Evolutionary conservation across 1,140 invertebrate genomes (phyloP).

Genomic region (Triops cancriformis): DNA sequence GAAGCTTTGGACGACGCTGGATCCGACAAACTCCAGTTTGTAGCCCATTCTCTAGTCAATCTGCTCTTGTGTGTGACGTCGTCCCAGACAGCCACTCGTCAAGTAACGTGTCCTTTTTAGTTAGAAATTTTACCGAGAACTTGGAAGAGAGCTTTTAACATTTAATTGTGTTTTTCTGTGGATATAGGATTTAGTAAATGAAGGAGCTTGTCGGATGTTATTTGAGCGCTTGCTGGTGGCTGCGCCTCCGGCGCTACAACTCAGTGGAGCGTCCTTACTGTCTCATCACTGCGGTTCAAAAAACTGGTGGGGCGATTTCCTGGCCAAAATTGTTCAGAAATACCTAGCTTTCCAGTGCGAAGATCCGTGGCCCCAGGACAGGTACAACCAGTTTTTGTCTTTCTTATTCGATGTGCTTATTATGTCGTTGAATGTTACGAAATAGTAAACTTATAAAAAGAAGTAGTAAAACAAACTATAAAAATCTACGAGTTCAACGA

Average conservation of each 20-base stretch:
- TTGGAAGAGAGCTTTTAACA: too few relatives aligned
- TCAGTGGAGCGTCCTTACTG: conserved; percentile 63
- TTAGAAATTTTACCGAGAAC: too few relatives aligned
- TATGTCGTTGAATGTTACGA: too few relatives aligned
- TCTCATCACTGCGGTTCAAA: conserved; percentile 67
- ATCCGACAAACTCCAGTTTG: conserved; percentile 62
- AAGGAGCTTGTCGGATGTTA: conserved; percentile 53
- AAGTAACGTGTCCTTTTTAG: not conserved
- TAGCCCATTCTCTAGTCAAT: conserved; percentile 70
- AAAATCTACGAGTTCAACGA: too few relatives aligned
- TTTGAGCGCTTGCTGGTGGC: conserved; percentile 60
- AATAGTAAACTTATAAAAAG: too few relatives aligned
- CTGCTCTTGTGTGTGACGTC: conserved; percentile 50
- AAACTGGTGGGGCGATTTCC: conserved; percentile 79
- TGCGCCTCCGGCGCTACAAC: conserved; percentile 53
- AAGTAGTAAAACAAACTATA: too few relatives aligned
- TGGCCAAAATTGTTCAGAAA: conserved; percentile 66
- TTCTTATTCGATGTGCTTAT: not conserved
- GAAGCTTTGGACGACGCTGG: conserved; percentile 46
- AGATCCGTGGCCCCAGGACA: conserved; percentile 73
- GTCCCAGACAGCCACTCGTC: not conserved
- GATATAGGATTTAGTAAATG: conserved; percentile 49
- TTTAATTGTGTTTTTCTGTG: conserved; percentile 40
- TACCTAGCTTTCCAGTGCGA: conserved; percentile 65
- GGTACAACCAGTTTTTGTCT: conserved; percentile 44